Percentiles rank a stretch among this genome's conserved stretches.
Conservation (phyloP, 2,797 vertebrate genomes). For the Lacerta viridis region DNA sequence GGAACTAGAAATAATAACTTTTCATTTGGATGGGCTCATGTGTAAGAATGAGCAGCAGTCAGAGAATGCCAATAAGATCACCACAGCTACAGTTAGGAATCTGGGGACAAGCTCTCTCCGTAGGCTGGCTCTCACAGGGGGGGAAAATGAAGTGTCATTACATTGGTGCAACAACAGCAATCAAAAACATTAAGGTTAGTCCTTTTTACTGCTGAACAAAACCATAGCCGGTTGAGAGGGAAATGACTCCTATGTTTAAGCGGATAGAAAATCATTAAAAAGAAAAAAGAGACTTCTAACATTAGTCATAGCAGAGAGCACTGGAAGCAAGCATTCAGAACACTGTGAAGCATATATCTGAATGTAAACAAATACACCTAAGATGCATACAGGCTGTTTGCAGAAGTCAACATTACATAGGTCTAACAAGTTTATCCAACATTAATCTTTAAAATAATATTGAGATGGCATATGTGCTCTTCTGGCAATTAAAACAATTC, state of each 20-base stretch:
- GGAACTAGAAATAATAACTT: constrained; percentile 53
- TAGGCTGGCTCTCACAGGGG: not conserved
- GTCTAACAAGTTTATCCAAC: not conserved
- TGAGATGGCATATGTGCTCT: not conserved
- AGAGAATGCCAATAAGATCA: constrained; percentile 46
- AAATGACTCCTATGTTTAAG: not conserved
- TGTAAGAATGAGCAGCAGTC: constrained; percentile 53
- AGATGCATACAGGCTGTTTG: not conserved
- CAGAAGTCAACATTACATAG: no score
- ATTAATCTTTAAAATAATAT: not conserved
- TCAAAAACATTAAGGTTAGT: not conserved
- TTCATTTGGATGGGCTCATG: constrained; percentile 55
- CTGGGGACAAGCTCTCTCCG: constrained; percentile 21
- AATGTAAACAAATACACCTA: not conserved
- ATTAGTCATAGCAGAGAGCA: not conserved
- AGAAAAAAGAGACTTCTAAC: not conserved
- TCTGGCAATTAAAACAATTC: no score
- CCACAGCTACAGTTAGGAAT: constrained; percentile 34
- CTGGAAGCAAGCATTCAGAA: not conserved
- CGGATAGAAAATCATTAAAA: not conserved
- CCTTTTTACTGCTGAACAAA: not conserved
- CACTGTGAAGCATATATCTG: not conserved
- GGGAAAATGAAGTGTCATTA: constrained; percentile 27
- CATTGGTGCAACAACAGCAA: not conserved
- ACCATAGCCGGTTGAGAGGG: not conserved